Percentiles rank a stretch among this genome's conserved stretches.
phyloP scores from a whole-genome alignment of 1,140 invertebrate species.

The Drosophila persimilis region DNA sequence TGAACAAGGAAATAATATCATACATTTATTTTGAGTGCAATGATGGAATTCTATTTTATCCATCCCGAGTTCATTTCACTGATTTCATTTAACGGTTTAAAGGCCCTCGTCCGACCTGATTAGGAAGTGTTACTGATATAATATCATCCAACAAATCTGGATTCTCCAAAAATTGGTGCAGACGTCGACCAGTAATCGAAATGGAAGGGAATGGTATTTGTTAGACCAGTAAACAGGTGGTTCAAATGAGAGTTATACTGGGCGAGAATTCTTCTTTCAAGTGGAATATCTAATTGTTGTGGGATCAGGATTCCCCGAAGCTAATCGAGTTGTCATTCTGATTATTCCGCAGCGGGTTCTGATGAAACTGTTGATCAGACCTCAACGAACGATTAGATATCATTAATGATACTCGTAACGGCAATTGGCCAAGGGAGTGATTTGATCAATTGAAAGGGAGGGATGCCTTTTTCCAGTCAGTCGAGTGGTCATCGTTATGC shows the following conservation, averaged over 20 bases:
- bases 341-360: not conserved
- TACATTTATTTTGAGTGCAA: no score
- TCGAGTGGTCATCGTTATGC: constrained; percentile 35
- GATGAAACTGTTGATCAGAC: not conserved
- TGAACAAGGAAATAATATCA: no score
- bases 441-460: not conserved
- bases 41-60: not conserved
- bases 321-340: not conserved
- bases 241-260: no score
- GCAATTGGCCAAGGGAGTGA: not conserved
- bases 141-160: no score
- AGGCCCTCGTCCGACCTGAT: no score
- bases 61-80: constrained; percentile 31
- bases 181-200: no score
- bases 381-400: constrained; percentile 5
- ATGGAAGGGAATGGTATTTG: no score
- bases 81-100: constrained; percentile 8
- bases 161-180: no score
- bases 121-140: no score
- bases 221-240: no score
- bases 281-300: not conserved
- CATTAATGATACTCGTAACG: not conserved
- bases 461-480: not conserved
- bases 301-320: not conserved
- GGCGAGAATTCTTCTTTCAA: no score